Conservation (phyloP, 2,888 invertebrate genomes). For the Hirtodrosophila alboralis region DNA sequence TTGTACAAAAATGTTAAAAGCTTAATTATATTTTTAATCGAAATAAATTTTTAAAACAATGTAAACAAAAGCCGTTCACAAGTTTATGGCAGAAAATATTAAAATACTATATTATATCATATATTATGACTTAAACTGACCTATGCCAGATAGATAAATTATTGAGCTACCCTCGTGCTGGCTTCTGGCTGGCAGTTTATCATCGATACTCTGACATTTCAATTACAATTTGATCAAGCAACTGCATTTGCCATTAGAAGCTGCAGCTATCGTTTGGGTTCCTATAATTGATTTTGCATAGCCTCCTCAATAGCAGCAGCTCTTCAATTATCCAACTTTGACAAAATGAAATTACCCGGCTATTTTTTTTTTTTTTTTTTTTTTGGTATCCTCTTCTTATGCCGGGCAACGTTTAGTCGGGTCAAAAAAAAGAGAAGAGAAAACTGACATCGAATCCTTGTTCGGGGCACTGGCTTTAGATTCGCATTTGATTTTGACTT, state of each 20-base stretch:
- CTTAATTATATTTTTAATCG: too few relatives aligned
- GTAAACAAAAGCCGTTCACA: too few relatives aligned
- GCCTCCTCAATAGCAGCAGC: slow-evolving; percentile 10
- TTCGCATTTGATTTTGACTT: slow-evolving; percentile 34
- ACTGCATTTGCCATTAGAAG: slow-evolving; percentile 30
- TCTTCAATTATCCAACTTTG: slow-evolving; percentile 62
- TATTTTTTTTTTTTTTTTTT: background rate
- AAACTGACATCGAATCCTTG: background rate
- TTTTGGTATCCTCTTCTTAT: too few relatives aligned
- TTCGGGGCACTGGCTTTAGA: slow-evolving; percentile 6
- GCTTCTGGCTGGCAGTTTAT: slow-evolving; percentile 25
- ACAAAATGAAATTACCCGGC: slow-evolving; percentile 54
- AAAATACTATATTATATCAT: too few relatives aligned
- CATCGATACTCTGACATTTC: slow-evolving; percentile 43
- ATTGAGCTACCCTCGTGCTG: slow-evolving; percentile 5
- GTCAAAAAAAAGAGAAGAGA: background rate
- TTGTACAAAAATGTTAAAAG: too few relatives aligned
- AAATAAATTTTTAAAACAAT: too few relatives aligned
- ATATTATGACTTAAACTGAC: too few relatives aligned
- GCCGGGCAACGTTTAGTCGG: background rate
- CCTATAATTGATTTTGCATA: slow-evolving; percentile 66
- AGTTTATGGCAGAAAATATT: too few relatives aligned
- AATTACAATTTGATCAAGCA: slow-evolving; percentile 40
- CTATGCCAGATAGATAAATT: too few relatives aligned
- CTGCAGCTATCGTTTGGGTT: slow-evolving; percentile 1